A percentile compares a stretch with the other conserved stretches of the same genome.
Conservation (phyloP, 2,797 vertebrate species). For the Paguma larvata region DNA sequence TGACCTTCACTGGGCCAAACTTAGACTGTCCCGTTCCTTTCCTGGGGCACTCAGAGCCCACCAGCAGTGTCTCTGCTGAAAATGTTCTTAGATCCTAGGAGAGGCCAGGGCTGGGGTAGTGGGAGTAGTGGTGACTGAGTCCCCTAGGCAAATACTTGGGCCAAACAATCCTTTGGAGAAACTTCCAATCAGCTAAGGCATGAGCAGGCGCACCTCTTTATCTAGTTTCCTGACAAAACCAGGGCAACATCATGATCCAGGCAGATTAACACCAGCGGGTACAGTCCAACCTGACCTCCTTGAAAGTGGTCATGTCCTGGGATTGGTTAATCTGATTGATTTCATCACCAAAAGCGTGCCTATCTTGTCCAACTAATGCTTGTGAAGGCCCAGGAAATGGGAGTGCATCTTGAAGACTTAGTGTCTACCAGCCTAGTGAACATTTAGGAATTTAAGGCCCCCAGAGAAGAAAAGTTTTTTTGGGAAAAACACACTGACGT, state of each 20-base stretch:
- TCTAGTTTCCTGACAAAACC: not conserved
- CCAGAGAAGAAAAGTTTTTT: not conserved
- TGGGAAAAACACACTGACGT: not conserved
- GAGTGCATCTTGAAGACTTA: not conserved
- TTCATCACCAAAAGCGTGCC: not conserved
- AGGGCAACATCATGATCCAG: not conserved
- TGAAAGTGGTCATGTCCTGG: not conserved
- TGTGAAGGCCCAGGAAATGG: not conserved
- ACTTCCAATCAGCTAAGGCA: not conserved
- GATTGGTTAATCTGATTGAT: not conserved
- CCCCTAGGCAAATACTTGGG: slow-evolving; percentile 4
- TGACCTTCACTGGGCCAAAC: not conserved
- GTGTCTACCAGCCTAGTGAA: not conserved
- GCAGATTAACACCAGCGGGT: not conserved
- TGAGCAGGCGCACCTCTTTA: not conserved
- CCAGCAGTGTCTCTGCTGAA: not conserved
- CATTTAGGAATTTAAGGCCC: not conserved
- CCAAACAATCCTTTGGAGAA: not conserved
- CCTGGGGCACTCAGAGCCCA: not conserved
- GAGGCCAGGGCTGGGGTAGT: not conserved
- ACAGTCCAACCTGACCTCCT: not conserved
- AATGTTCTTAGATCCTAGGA: not conserved
- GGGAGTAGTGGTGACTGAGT: not conserved
- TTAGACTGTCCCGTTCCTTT: not conserved
- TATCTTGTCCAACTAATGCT: not conserved